A percentile compares a stretch with the other conserved stretches of the same genome.
phyloP scores from a whole-genome alignment of 2,888 invertebrate genomes.

The Heliothis peltigera region DNA sequence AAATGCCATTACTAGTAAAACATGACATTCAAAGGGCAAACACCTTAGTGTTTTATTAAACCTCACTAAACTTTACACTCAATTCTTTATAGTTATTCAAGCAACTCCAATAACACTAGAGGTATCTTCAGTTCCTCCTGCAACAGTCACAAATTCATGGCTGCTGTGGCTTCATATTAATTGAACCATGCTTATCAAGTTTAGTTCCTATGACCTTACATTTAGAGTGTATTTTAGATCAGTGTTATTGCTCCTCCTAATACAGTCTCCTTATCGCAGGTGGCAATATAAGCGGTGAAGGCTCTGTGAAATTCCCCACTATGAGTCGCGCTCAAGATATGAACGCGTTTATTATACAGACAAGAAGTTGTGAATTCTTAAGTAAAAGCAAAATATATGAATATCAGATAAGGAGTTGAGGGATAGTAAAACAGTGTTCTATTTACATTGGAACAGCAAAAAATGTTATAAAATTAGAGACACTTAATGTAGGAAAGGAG shows the following conservation, averaged over 20 bases:
- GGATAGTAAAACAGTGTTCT: slow-evolving; percentile 40
- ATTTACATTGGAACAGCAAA: slow-evolving; percentile 44
- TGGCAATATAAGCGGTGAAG: slow-evolving; percentile 74
- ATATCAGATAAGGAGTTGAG: slow-evolving; percentile 56
- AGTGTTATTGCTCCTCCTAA: slow-evolving; percentile 60
- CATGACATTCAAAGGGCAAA: slow-evolving; percentile 40
- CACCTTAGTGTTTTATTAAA: slow-evolving; percentile 37
- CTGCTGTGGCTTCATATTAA: slow-evolving; percentile 69
- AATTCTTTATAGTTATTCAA: slow-evolving; percentile 42
- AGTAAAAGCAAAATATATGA: slow-evolving; percentile 59
- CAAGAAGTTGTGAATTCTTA: slow-evolving; percentile 66
- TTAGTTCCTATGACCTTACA: slow-evolving; percentile 33
- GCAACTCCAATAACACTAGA: slow-evolving; percentile 68
- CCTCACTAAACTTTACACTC: slow-evolving; percentile 32
- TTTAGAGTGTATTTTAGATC: slow-evolving; percentile 62
- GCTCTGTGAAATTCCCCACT: slow-evolving; percentile 75
- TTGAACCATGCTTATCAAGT: slow-evolving; percentile 54
- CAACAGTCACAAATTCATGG: slow-evolving; percentile 74
- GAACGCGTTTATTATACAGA: slow-evolving; percentile 69
- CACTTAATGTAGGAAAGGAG: too few species aligned
- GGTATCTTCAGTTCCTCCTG: slow-evolving; percentile 66
- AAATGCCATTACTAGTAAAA: slow-evolving; percentile 24
- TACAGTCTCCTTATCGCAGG: slow-evolving; percentile 77
- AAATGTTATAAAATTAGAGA: too few species aligned
- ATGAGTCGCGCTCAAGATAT: slow-evolving; percentile 62